Base-by-base conservation (phyloP, 2,113 vertebrate genomes). In the Oreotragus oreotragus region DNA sequence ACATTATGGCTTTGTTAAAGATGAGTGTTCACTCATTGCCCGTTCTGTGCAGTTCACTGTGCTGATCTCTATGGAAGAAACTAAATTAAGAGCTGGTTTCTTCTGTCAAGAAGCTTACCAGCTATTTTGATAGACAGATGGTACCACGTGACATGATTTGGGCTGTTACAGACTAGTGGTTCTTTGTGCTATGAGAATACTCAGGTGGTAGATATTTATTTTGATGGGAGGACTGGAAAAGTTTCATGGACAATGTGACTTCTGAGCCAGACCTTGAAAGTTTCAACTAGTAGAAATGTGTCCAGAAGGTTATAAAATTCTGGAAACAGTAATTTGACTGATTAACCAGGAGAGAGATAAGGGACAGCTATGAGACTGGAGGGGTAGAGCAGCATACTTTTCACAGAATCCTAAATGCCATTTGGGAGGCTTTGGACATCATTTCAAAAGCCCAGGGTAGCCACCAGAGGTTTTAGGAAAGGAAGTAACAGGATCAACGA, bases 161-260 rank as follows among this genome's bases (percentile, higher is more conserved):
- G 2, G 1, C 3, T 57, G 5, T 17, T 66, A 5, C 2, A 0
- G n/a, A 51, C 5, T 60, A 14, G 0, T 33, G 4, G 30, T 45
- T 1, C 21, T 53, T 30, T 6, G 14, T 30, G 19, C n/a, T 66
- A 2, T 33, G 17, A 64, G 3, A 47, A 62, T 49, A 19, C 30
- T 30, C 7, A 79, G n/a, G 11, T 15, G 33, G 5, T 16, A 89
- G 33, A 17, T 39, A 49, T 73, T 58, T 17, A 49, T 89, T 80
- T 92, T 45, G 62, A 70, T 53, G 47, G 23, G 57, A 36, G 15
- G 19, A 76, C 36, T 57, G 21, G 58, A 47, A 66, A 79, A 8
- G 7, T 70, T 88, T 79, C 39, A 66, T 39, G n/a, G 30, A 66
- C 36, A 25, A 21, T n/a, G 12, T 21, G 43, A 60, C 28, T 30